Evolutionary conservation across 2,797 vertebrate genomes (phyloP).

Genomic region (Takifugu ocellatus): DNA sequence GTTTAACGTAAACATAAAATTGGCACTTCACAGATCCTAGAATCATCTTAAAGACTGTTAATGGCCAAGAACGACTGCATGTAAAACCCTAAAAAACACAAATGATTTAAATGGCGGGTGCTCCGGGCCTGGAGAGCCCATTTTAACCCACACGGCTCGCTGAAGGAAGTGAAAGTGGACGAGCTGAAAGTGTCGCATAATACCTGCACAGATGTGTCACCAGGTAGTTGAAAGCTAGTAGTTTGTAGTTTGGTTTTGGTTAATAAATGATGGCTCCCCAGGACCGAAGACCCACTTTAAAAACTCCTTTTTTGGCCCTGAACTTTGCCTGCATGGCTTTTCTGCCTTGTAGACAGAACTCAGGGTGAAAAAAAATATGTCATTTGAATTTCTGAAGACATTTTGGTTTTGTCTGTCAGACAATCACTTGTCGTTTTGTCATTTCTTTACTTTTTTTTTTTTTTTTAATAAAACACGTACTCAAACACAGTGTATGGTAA

Average conservation of each 20-base stretch:
- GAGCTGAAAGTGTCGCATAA: conserved; percentile 26
- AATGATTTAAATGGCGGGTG: conserved; percentile 20
- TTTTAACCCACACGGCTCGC: conserved; percentile 1
- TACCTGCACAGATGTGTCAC: conserved; percentile 44
- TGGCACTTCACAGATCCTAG: conserved; percentile 11
- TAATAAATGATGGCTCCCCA: conserved; percentile 24
- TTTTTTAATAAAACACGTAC: conserved; percentile 14
- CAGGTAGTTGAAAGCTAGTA: conserved; percentile 16
- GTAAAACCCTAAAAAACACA: conserved; percentile 23
- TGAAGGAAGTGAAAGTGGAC: conserved; percentile 3
- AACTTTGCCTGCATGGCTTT: conserved; percentile 21
- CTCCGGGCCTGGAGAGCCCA: conserved; percentile 31
- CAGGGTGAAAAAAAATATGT: conserved; percentile 28
- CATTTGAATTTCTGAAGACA: conserved; percentile 8
- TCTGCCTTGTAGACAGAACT: conserved; percentile 26
- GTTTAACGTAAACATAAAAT: not conserved
- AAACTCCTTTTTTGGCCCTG: conserved; percentile 23
- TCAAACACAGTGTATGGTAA: conserved; percentile 62
- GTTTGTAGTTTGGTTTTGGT: conserved; percentile 4
- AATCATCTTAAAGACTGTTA: conserved; percentile 30
- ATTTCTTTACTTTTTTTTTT: conserved; percentile 15
- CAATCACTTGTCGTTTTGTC: conserved; percentile 59
- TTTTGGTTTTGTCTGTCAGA: conserved; percentile 43
- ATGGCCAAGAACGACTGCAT: conserved; percentile 21
- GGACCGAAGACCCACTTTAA: conserved; percentile 12